A percentile compares a stretch with the other conserved stretches of the same genome.
Evolutionary conservation across 2,797 vertebrate species (phyloP).

Genomic region (Sebastes nivosus): DNA sequence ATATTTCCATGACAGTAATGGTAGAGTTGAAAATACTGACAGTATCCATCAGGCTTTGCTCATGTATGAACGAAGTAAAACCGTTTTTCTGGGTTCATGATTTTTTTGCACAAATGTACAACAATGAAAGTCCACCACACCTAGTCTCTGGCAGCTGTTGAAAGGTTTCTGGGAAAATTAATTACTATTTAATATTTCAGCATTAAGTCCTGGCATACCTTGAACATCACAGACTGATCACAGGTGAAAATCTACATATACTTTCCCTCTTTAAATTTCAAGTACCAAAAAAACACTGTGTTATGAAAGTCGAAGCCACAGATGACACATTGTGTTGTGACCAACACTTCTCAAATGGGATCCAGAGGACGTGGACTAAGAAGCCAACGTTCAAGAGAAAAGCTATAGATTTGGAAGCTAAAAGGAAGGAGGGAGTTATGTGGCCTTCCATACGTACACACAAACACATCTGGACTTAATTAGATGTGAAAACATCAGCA

Average conservation of each 20-base stretch:
- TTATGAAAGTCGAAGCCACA: not conserved
- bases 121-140: not conserved
- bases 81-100: no score
- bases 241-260: not conserved
- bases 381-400: not conserved
- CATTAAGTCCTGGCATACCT: not conserved
- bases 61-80: no score
- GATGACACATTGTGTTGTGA: not conserved
- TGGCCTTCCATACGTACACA: not conserved
- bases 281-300: not conserved
- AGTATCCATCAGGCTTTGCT: not conserved
- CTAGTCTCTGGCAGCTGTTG: not conserved
- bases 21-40: not conserved
- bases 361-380: not conserved
- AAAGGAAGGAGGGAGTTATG: not conserved
- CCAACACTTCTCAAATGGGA: not conserved
- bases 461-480: not conserved
- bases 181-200: no score
- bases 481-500: slow-evolving; percentile 23
- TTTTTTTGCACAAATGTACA: not conserved
- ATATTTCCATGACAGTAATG: not conserved
- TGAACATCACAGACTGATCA: not conserved
- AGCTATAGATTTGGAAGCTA: not conserved
- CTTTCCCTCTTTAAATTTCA: not conserved
- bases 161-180: not conserved